phyloP scores from a whole-genome alignment of 2,113 vertebrate genomes.

The Pholis gunnellus region DNA sequence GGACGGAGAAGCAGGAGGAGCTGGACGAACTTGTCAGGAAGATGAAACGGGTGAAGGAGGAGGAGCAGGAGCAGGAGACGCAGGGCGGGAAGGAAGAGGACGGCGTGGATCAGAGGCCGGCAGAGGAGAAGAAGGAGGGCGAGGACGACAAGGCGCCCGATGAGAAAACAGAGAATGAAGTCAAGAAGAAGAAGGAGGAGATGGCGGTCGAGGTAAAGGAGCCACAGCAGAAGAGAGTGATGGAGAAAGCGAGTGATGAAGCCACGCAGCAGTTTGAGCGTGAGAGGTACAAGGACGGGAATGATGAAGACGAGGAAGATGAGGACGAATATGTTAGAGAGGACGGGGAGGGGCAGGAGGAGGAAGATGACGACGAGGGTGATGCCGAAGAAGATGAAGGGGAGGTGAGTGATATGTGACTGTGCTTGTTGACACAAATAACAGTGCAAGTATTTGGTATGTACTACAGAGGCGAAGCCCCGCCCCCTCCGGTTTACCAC shows the following conservation, averaged over 20 bases:
- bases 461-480: no score
- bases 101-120: neutral
- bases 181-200: conserved; percentile 4
- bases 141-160: conserved; percentile 24
- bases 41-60: conserved; percentile 73
- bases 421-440: neutral
- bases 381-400: conserved; percentile 73
- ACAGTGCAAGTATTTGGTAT: neutral
- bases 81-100: conserved; percentile 40
- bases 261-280: conserved; percentile 84
- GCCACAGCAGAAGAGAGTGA: conserved; percentile 81
- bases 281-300: conserved; percentile 69
- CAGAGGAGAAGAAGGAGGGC: conserved; percentile 36
- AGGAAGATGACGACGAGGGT: conserved; percentile 67
- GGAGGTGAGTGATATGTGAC: conserved; percentile 50
- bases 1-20: conserved; percentile 74
- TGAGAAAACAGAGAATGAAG: conserved; percentile 31
- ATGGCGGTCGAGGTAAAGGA: conserved; percentile 56
- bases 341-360: conserved; percentile 66
- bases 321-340: conserved; percentile 65
- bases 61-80: conserved; percentile 59
- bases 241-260: conserved; percentile 87
- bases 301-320: conserved; percentile 70
- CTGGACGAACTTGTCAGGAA: conserved; percentile 76
- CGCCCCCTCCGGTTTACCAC: no score